A percentile compares a stretch with the other conserved stretches of the same genome.
Conservation (phyloP, 2,113 vertebrate species). For the Pristiophorus japonicus region DNA sequence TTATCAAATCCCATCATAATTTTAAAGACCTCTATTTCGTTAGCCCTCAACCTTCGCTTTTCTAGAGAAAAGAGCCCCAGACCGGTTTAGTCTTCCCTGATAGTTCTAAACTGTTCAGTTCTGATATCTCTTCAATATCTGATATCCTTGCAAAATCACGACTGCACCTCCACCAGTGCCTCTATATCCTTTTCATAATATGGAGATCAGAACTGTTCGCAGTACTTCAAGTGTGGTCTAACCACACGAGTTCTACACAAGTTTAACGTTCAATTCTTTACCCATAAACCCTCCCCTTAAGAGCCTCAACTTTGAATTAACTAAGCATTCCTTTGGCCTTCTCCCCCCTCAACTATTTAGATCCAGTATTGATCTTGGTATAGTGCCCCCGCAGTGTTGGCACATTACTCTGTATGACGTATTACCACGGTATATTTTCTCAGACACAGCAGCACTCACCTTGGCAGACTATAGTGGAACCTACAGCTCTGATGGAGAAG, state of each 20-base stretch:
- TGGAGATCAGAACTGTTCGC: neutral
- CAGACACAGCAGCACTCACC: conserved; percentile 1
- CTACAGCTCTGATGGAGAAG: neutral
- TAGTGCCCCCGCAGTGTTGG: neutral
- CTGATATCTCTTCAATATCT: neutral
- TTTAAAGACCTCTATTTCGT: neutral
- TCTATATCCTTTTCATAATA: neutral
- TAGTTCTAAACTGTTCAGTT: neutral
- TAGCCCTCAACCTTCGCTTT: neutral
- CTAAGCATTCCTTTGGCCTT: too few species aligned
- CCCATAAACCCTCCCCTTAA: neutral
- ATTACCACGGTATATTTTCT: neutral
- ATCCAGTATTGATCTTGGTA: neutral
- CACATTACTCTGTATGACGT: too few species aligned
- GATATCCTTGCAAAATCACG: too few species aligned
- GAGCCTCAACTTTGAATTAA: neutral
- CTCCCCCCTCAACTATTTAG: neutral
- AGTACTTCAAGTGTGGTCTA: neutral
- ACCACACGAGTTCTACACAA: too few species aligned
- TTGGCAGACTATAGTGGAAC: neutral
- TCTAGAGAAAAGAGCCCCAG: neutral
- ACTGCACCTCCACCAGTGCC: neutral
- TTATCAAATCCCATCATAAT: neutral
- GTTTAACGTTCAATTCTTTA: neutral
- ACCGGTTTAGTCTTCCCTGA: neutral